These are phyloP conservation scores for Teleiodes luculella DNA, from an alignment of 2,888 invertebrate species.

Conservation along the genomic window DNA sequence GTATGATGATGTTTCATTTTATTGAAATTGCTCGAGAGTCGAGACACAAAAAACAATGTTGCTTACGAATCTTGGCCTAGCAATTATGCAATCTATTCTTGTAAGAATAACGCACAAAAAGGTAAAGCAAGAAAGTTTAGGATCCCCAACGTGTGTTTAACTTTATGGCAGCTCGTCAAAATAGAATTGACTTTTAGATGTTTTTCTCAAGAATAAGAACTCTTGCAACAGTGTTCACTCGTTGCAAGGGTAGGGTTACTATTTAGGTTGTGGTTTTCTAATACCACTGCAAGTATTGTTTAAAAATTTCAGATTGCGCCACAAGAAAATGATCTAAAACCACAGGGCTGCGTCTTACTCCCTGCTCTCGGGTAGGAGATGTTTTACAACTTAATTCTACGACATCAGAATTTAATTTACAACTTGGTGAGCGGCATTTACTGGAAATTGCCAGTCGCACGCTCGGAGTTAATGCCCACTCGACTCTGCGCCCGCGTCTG, in stretches of 20 bases:
- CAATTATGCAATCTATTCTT: neutral
- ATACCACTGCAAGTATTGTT: constrained; percentile 23
- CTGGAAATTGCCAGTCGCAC: constrained; percentile 44
- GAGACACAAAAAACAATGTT: neutral
- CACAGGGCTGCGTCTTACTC: constrained; percentile 31
- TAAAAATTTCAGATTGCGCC: constrained; percentile 24
- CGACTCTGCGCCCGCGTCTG: constrained; percentile 18
- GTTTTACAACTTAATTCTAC: constrained; percentile 54
- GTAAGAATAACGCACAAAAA: neutral
- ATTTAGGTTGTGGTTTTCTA: constrained; percentile 20
- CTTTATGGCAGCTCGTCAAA: constrained; percentile 6
- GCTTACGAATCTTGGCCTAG: neutral
- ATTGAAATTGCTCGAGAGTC: too few species aligned
- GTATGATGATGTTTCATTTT: too few species aligned
- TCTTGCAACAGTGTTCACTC: neutral
- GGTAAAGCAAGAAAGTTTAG: neutral
- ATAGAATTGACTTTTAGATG: neutral
- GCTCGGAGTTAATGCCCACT: constrained; percentile 34
- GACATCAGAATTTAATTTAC: constrained; percentile 64
- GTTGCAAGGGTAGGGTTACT: neutral
- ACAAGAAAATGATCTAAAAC: constrained; percentile 35
- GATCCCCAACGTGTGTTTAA: neutral
- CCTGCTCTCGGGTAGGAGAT: constrained; percentile 35
- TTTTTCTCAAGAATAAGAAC: neutral
- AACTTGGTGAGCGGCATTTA: constrained; percentile 49